Conservation (phyloP, 2,797 vertebrate genomes). For the Danionella dracula region DNA sequence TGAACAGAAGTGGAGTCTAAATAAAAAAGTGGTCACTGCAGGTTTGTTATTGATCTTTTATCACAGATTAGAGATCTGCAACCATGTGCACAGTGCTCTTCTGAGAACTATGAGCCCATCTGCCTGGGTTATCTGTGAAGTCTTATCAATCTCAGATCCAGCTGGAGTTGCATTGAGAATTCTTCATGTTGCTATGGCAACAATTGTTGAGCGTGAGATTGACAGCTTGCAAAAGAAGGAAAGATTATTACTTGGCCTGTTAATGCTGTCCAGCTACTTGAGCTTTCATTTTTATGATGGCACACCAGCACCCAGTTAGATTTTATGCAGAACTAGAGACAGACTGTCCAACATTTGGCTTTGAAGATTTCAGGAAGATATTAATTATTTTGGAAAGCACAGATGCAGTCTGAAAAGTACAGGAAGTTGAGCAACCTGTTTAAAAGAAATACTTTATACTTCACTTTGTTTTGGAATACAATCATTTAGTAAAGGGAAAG, state of each 20-base stretch:
- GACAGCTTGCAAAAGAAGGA: slow-evolving; percentile 20
- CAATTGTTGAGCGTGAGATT: slow-evolving; percentile 33
- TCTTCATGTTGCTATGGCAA: slow-evolving; percentile 40
- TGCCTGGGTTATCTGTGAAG: slow-evolving; percentile 33
- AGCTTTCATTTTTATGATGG: neutral
- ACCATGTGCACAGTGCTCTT: slow-evolving; percentile 7
- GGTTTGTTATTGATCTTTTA: slow-evolving; percentile 21
- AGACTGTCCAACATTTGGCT: neutral
- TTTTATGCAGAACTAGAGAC: neutral
- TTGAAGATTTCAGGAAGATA: neutral
- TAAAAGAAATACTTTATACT: no score
- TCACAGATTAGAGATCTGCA: slow-evolving; percentile 15
- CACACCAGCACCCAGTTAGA: no score
- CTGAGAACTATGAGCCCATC: slow-evolving; percentile 26
- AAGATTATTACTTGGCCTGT: slow-evolving; percentile 17
- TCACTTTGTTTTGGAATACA: no score
- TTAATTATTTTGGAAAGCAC: no score
- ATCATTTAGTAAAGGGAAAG: no score
- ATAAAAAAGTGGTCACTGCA: neutral
- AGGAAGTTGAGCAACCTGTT: no score
- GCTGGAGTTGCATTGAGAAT: slow-evolving; percentile 37
- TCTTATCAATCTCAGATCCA: slow-evolving; percentile 29
- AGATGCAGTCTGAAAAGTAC: no score
- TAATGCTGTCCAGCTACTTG: slow-evolving; percentile 5
- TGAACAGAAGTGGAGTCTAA: neutral